Percentiles rank a stretch among this genome's conserved stretches.
Evolutionary conservation across 2,888 invertebrate genomes (phyloP).

Genomic region (Chouioia cunea): DNA sequence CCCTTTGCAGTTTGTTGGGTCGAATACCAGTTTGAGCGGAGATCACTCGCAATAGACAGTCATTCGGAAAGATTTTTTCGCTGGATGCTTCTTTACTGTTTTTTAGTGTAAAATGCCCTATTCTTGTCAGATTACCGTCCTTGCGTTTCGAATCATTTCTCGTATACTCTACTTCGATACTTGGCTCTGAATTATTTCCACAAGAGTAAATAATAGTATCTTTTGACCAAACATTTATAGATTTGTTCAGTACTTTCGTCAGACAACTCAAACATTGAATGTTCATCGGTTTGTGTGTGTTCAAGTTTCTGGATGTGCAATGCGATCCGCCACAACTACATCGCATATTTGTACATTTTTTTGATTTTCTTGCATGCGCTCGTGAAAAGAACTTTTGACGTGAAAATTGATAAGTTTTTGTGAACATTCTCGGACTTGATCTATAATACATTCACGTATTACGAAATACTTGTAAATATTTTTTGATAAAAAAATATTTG

Average conservation of each 20-base stretch:
- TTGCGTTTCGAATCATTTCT: background rate
- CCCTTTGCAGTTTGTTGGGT: background rate
- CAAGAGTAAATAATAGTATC: background rate
- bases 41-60: constrained; percentile 32
- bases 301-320: too few relatives aligned
- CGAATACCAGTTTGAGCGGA: constrained; percentile 17
- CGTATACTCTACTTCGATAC: constrained; percentile 27
- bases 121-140: background rate
- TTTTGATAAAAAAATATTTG: too few relatives aligned
- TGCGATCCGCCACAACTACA: too few relatives aligned
- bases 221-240: constrained; percentile 36
- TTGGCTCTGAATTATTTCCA: constrained; percentile 14
- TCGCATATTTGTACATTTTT: too few relatives aligned
- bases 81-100: constrained; percentile 46
- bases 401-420: too few relatives aligned
- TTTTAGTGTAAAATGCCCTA: constrained; percentile 56
- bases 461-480: too few relatives aligned
- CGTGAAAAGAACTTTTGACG: too few relatives aligned
- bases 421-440: too few relatives aligned
- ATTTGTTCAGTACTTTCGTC: constrained; percentile 13
- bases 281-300: constrained; percentile 4
- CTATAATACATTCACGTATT: too few relatives aligned
- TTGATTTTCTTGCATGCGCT: too few relatives aligned
- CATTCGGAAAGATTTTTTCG: constrained; percentile 16
- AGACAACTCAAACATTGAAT: background rate